Conservation (phyloP, 2,797 vertebrate genomes). For the Eulemur albifrons region DNA sequence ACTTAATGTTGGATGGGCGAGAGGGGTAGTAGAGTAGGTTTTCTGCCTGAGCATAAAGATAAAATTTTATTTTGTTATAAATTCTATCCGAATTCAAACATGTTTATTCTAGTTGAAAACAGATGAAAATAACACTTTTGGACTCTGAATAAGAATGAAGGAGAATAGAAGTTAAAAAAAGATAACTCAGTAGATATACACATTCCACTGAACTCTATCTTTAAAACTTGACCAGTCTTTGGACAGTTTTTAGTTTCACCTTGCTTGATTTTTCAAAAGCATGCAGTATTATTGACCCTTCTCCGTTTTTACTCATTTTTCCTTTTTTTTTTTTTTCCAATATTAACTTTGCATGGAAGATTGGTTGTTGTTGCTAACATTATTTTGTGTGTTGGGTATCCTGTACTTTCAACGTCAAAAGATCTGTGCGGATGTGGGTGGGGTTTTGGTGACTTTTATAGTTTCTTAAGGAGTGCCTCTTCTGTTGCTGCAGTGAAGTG, state of each 20-base stretch:
- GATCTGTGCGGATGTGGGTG: not conserved
- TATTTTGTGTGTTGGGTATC: not conserved
- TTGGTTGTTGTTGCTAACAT: not conserved
- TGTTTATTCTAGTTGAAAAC: not conserved
- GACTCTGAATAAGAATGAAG: not conserved
- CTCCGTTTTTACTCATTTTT: not conserved
- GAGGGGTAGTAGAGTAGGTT: not conserved
- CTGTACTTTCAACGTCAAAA: not conserved
- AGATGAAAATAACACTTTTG: not conserved
- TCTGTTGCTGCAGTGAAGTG: not conserved
- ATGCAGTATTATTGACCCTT: not conserved
- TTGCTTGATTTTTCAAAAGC: not conserved
- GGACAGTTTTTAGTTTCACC: not conserved
- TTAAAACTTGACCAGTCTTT: not conserved
- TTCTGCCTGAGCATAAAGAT: not conserved
- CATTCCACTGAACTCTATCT: not conserved
- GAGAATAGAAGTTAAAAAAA: not conserved
- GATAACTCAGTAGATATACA: not conserved
- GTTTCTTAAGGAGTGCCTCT: not conserved
- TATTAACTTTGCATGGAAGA: not conserved
- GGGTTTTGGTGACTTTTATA: not conserved
- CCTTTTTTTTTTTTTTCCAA: not conserved
- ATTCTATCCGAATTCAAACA: not conserved
- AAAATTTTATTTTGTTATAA: constrained; percentile 20
- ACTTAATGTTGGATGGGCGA: not conserved